Evolutionary conservation across 2,888 invertebrate genomes (phyloP).

Genomic region (Podabrus alpinus): DNA sequence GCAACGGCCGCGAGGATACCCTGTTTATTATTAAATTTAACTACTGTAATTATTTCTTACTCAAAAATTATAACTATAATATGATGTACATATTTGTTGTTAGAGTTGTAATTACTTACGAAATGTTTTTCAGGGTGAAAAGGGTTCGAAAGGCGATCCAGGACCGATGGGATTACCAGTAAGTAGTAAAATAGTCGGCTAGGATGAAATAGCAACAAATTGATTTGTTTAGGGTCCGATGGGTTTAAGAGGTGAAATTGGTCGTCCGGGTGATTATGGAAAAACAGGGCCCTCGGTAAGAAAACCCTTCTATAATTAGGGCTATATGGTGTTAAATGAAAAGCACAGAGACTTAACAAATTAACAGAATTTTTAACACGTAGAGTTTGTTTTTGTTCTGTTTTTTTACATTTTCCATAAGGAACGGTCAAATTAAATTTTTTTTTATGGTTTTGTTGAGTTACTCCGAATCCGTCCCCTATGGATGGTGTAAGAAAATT

Average conservation of each 20-base stretch:
- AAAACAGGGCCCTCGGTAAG: constrained; percentile 81
- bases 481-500: not conserved
- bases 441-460: not conserved
- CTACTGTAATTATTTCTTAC: too few relatives aligned
- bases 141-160: constrained; percentile 80
- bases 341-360: constrained; percentile 53
- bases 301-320: constrained; percentile 54
- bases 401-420: not conserved
- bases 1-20: too few relatives aligned
- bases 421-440: not conserved
- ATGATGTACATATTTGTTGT: too few relatives aligned
- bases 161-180: constrained; percentile 97
- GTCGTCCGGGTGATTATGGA: constrained; percentile 73
- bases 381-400: constrained; percentile 3
- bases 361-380: constrained; percentile 26
- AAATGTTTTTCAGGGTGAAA: constrained; percentile 78
- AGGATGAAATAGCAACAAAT: constrained; percentile 25
- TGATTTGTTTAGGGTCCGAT: constrained; percentile 70
- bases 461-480: not conserved
- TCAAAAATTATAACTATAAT: too few relatives aligned
- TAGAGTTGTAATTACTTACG: too few relatives aligned
- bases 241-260: constrained; percentile 77
- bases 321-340: constrained; percentile 47
- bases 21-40: too few relatives aligned
- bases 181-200: constrained; percentile 57